Conservation (phyloP, 2,797 vertebrate genomes). For the Ptychobarbus kaznakovi region DNA sequence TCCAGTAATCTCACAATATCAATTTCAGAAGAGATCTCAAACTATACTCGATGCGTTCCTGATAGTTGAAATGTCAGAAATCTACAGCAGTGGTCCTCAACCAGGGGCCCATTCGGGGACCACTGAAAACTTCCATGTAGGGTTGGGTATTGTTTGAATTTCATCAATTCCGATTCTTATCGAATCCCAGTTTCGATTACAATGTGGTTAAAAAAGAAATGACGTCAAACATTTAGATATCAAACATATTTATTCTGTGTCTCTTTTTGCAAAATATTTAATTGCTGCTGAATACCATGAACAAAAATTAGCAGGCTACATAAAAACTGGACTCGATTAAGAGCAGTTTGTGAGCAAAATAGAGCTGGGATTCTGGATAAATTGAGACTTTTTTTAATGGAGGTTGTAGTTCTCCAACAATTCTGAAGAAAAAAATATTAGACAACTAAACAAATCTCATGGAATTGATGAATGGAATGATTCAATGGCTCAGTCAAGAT, state of each 20-base stretch:
- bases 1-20: neutral
- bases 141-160: neutral
- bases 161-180: neutral
- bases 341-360: neutral
- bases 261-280: neutral
- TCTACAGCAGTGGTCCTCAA: neutral
- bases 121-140: neutral
- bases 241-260: neutral
- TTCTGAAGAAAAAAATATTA: neutral
- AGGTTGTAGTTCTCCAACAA: no score
- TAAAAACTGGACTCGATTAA: no score
- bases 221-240: neutral
- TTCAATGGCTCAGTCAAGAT: neutral
- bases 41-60: neutral
- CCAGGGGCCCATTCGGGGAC: neutral
- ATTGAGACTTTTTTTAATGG: neutral
- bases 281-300: no score
- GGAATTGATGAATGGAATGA: neutral
- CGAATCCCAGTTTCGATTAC: neutral
- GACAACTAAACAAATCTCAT: neutral
- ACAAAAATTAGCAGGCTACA: no score
- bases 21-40: neutral
- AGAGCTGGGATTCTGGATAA: neutral
- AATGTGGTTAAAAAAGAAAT: neutral
- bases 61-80: neutral